phyloP scores from a whole-genome alignment of 2,888 invertebrate species.

The Trachelus iudaicus region DNA sequence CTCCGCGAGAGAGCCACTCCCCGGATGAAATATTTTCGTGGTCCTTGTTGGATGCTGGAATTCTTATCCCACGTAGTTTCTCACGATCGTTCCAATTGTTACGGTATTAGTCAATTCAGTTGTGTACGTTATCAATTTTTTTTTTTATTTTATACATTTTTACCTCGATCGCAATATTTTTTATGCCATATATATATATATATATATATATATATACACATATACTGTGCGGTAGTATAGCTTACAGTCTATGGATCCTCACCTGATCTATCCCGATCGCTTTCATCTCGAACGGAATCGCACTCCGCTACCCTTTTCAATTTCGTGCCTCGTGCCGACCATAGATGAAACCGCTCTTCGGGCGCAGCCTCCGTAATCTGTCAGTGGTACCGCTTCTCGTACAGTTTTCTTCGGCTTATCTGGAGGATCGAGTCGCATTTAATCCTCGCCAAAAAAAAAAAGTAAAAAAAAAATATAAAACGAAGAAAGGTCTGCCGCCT shows the following conservation, averaged over 20 bases:
- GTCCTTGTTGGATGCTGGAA: neutral
- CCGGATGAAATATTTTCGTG: neutral
- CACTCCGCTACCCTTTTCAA: neutral
- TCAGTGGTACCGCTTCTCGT: slow-evolving; percentile 54
- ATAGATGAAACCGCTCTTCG: neutral
- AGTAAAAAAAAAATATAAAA: neutral
- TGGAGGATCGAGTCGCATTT: slow-evolving; percentile 60
- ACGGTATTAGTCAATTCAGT: neutral
- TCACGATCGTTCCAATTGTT: neutral
- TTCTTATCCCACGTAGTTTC: neutral
- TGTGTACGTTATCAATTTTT: neutral
- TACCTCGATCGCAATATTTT: neutral
- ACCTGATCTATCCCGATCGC: neutral
- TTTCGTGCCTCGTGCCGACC: neutral
- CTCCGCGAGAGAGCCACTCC: neutral
- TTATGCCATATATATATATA: neutral
- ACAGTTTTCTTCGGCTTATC: slow-evolving; percentile 57
- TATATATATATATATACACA: too few species aligned
- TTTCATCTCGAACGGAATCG: neutral
- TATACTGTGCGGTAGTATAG: neutral
- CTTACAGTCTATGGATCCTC: neutral
- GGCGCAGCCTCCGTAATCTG: slow-evolving; percentile 48
- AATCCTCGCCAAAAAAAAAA: slow-evolving; percentile 55
- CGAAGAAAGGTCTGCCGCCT: slow-evolving; percentile 31
- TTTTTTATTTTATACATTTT: neutral